Percentiles rank a stretch among this genome's conserved stretches.
phyloP scores from a whole-genome alignment of 2,888 invertebrate genomes.

The Lasioglossum zephyrum region DNA sequence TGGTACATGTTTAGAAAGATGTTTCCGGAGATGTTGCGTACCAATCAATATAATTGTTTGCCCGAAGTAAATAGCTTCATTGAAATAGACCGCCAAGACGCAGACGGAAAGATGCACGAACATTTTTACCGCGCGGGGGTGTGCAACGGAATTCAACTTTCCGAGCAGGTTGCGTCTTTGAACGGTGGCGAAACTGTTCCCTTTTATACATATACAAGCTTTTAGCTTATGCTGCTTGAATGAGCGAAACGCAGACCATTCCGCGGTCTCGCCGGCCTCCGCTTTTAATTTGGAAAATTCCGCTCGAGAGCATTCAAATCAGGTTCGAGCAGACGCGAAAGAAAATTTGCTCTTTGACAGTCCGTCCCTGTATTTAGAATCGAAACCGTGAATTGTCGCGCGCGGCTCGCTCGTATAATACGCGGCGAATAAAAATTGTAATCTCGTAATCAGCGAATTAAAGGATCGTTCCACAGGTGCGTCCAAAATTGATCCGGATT shows the following conservation, averaged over 20 bases:
- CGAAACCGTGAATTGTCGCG: not conserved
- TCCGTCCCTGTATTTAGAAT: constrained; percentile 13
- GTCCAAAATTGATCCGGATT: not conserved
- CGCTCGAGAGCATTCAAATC: constrained; percentile 44
- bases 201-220: constrained; percentile 26
- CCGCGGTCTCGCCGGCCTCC: constrained; percentile 29
- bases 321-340: constrained; percentile 47
- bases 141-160: constrained; percentile 41
- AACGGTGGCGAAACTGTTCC: constrained; percentile 47
- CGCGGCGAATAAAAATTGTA: not conserved
- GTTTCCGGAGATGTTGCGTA: not conserved
- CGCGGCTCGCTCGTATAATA: too few relatives aligned
- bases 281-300: constrained; percentile 63
- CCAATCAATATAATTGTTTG: not conserved
- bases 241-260: constrained; percentile 46
- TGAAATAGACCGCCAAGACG: constrained; percentile 30
- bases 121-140: constrained; percentile 20
- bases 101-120: constrained; percentile 31
- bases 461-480: not conserved
- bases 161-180: constrained; percentile 41
- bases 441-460: not conserved
- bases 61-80: constrained; percentile 6
- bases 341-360: constrained; percentile 41
- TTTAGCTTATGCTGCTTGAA: constrained; percentile 60
- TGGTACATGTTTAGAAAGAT: not conserved